phyloP scores from a whole-genome alignment of 2,113 vertebrate genomes.

The Pluvianellus socialis region DNA sequence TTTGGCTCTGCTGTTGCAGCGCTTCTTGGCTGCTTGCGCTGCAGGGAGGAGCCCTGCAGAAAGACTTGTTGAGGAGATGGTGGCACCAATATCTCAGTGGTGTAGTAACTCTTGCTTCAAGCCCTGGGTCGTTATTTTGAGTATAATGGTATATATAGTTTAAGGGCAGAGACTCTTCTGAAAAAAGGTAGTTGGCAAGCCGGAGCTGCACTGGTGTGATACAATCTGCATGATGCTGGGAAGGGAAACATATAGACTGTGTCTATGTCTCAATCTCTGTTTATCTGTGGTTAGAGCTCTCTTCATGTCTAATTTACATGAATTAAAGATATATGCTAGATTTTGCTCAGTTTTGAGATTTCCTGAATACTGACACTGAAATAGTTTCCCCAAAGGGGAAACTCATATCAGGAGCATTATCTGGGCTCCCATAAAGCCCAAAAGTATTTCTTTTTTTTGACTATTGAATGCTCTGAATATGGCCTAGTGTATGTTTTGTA shows the following conservation, averaged over 20 bases:
- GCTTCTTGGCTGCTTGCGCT: background rate
- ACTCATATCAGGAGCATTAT: background rate
- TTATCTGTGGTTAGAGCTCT: background rate
- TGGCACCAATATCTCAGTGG: background rate
- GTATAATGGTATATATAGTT: background rate
- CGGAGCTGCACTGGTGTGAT: background rate
- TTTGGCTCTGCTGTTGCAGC: background rate
- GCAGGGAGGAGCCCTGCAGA: background rate
- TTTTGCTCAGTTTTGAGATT: background rate
- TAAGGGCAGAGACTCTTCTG: background rate
- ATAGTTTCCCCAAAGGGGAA: background rate
- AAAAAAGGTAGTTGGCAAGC: background rate
- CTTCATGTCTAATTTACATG: background rate
- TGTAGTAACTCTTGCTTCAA: background rate
- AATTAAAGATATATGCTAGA: background rate
- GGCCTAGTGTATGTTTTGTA: background rate
- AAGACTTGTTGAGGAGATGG: background rate
- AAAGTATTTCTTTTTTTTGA: background rate
- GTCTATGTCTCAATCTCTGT: background rate
- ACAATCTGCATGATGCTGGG: rapidly evolving
- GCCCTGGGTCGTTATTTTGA: background rate
- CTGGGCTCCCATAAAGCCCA: background rate
- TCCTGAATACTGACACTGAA: background rate
- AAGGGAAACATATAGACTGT: background rate
- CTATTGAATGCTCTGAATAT: background rate